These are phyloP conservation scores for Caenorhabditis sulstoni DNA, from an alignment of 2,888 invertebrate genomes.

Conservation along the genomic window DNA sequence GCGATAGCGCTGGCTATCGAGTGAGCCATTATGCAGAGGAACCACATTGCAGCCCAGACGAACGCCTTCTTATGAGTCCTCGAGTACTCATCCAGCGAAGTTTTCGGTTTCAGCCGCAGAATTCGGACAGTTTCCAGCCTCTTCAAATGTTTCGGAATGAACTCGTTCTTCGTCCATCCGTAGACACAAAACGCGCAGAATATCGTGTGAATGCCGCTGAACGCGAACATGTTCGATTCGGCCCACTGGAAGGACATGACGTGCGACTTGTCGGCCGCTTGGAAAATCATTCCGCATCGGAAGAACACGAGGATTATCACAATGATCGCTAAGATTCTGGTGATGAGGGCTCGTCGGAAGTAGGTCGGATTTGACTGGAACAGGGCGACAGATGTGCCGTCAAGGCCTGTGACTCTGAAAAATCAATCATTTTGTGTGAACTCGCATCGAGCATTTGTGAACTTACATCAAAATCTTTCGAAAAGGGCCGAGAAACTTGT, in stretches of 20 bases:
- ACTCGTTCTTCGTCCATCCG: constrained; percentile 23
- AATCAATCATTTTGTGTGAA: background rate
- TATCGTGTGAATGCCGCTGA: constrained; percentile 17
- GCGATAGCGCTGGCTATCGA: background rate
- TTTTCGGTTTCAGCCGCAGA: constrained; percentile 14
- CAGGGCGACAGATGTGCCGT: constrained; percentile 7
- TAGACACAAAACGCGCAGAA: constrained; percentile 21
- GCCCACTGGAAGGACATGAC: constrained; percentile 26
- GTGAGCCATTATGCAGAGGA: constrained; percentile 3
- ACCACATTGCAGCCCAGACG: constrained; percentile 4
- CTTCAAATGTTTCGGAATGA: constrained; percentile 17
- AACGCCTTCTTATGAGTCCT: constrained; percentile 9
- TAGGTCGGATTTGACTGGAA: background rate
- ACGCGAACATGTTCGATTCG: constrained; percentile 29
- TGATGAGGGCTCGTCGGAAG: background rate
- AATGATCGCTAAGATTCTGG: background rate
- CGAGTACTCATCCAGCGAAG: constrained; percentile 1
- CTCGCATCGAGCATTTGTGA: too few relatives aligned
- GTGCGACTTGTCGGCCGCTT: background rate
- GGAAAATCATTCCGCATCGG: constrained; percentile 18
- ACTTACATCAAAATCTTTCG: constrained; percentile 9
- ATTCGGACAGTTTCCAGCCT: constrained; percentile 7
- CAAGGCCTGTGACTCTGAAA: background rate
- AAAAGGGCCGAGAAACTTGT: constrained; percentile 9
- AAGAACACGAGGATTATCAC: background rate